Evolutionary conservation across 2,797 vertebrate species (phyloP), one percentile per base, ranked within the genome.

Genomic region (Adrianichthys oophorus): DNA sequence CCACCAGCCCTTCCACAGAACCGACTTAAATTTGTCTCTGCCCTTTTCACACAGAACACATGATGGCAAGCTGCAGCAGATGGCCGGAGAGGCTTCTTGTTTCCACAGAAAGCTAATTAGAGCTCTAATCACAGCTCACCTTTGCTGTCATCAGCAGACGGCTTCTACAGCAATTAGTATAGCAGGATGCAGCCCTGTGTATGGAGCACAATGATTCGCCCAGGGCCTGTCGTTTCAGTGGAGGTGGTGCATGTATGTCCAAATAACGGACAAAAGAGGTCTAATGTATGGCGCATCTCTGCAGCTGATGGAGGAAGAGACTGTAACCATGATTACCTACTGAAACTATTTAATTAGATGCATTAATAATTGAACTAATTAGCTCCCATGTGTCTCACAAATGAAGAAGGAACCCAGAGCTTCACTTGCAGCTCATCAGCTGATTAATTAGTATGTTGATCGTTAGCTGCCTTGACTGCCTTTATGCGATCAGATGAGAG

Each of bases 351-450:
- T 96, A 96, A 96, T 96, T 95, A 96, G 94, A 95, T 93, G 93
- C 95, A 95, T 96, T 97, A 94, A 96, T 98, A 96, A 97, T 96
- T 96, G 92, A 96, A 94, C 93, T 96, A 98, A 98, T 98, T 96
- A 95, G 95, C 95, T 96, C 95, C 95, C 95, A 93, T 94, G 94
- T 94, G 96, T 94, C 94, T 94, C 88, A 63, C 93, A 92, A 94
- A 96, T 94, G 94, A 94, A 94, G 92, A 91, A 92, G 88, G 90
- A 94, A 92, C 92, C 92, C 88, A 90, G 94, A 93, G 95, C 94
- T 96, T 92, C 84, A 70, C 84, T 83, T 65, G 83, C 72, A 83
- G 77, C 95, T 94, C 93, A 94, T 94, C 95, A 93, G 93, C 94
- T 93, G 94, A 94, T 96, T 96, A 96, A 98, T 97, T 95, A 96